Evolutionary conservation across 92 coral and sea anemone genomes (phyloP).

Genomic region (Umimayanthus chanpuru): DNA sequence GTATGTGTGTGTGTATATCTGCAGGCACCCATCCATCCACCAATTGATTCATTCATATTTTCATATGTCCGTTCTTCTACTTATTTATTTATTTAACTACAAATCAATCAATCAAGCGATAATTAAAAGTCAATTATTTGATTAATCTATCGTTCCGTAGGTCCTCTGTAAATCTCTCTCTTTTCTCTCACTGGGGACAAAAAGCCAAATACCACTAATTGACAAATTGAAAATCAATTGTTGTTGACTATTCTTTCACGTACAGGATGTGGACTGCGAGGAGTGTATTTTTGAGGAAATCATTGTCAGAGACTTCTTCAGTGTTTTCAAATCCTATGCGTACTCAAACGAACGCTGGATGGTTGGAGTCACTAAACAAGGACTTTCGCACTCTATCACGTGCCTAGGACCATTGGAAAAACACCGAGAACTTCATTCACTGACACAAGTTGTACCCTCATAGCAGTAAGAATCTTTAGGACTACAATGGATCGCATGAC

Average conservation of each 20-base stretch:
- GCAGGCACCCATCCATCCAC: not conserved
- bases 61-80: not conserved
- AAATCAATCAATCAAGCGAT: too few species aligned
- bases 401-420: conserved; percentile 63
- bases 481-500: not conserved
- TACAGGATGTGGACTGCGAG: conserved; percentile 82
- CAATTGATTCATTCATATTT: not conserved
- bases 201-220: not conserved
- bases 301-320: conserved; percentile 73
- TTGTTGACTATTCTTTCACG: not conserved
- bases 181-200: not conserved
- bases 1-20: not conserved
- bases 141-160: not conserved
- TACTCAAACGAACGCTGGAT: conserved; percentile 82
- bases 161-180: not conserved
- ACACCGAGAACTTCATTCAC: conserved; percentile 63
- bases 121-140: too few species aligned
- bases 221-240: not conserved
- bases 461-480: conserved; percentile 6
- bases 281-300: conserved; percentile 82
- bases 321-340: conserved; percentile 76
- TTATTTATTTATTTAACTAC: not conserved
- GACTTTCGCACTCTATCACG: conserved; percentile 59
- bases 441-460: conserved; percentile 68
- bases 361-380: conserved; percentile 67